A percentile compares a stretch with the other conserved stretches of the same genome.
Evolutionary conservation across 1,140 invertebrate species (phyloP).

Genomic region (Sycophaga agraensis): DNA sequence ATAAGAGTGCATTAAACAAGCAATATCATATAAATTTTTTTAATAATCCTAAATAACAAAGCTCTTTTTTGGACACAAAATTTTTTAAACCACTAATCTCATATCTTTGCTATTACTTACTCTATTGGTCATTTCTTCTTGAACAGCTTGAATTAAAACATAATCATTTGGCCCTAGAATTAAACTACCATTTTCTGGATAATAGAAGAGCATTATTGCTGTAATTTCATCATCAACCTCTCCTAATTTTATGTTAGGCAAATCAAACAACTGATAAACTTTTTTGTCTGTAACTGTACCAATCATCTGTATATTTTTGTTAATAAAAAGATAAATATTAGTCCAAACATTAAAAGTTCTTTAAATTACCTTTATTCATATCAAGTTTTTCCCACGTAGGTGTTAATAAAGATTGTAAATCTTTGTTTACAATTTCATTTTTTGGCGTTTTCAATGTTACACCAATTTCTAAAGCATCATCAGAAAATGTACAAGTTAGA

Average conservation of each 20-base stretch:
- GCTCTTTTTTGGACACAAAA: too few relatives aligned
- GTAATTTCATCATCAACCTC: constrained; percentile 36
- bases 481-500: constrained; percentile 37
- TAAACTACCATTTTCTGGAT: not conserved
- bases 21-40: not conserved
- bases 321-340: too few relatives aligned
- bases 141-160: constrained; percentile 1
- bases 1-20: not conserved
- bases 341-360: too few relatives aligned
- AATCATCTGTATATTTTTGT: not conserved
- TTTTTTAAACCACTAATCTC: too few relatives aligned
- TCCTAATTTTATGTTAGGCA: constrained; percentile 39
- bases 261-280: constrained; percentile 32
- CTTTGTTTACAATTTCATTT: constrained; percentile 40
- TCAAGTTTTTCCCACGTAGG: constrained; percentile 36
- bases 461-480: constrained; percentile 33
- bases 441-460: constrained; percentile 36
- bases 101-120: too few relatives aligned
- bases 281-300: constrained; percentile 30
- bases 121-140: not conserved
- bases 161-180: constrained; percentile 20
- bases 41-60: too few relatives aligned
- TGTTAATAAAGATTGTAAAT: constrained; percentile 36
- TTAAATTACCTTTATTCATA: constrained; percentile 30
- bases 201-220: constrained; percentile 21